phyloP scores from a whole-genome alignment of 2,888 invertebrate genomes.

The Catocala nupta region DNA sequence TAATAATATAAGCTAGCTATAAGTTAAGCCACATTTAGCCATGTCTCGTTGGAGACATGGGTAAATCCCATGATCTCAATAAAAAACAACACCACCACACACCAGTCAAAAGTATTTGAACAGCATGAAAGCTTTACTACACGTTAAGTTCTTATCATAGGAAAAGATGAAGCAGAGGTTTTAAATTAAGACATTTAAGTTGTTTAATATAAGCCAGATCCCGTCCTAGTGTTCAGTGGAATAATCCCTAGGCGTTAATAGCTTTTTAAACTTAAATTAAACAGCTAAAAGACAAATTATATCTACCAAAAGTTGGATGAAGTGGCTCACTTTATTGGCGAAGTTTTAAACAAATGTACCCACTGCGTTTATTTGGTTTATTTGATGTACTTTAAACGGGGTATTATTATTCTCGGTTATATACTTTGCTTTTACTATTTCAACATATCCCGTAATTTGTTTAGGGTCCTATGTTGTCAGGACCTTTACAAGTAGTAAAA shows the following conservation, averaged over 20 bases:
- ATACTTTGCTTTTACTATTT: background rate
- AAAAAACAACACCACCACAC: no score
- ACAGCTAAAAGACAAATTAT: conserved; percentile 37
- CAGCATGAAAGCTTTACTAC: no score
- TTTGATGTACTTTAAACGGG: background rate
- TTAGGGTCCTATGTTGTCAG: no score
- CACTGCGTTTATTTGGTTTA: conserved; percentile 5
- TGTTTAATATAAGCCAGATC: conserved; percentile 26
- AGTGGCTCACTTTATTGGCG: conserved; percentile 26
- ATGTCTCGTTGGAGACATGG: no score
- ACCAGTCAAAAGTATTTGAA: no score
- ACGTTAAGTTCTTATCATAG: no score
- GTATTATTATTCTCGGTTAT: background rate
- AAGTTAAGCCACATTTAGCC: no score
- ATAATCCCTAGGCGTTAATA: conserved; percentile 44
- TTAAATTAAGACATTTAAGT: conserved; percentile 37
- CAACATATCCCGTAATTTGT: no score
- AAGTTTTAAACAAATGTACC: conserved; percentile 15
- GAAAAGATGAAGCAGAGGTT: conserved; percentile 20
- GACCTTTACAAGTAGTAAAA: no score
- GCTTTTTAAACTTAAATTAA: conserved; percentile 52
- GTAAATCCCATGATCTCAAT: no score
- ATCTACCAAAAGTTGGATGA: conserved; percentile 31
- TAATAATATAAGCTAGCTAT: no score
- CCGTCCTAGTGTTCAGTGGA: conserved; percentile 28